Percentiles rank a stretch among this genome's conserved stretches.
phyloP scores from a whole-genome alignment of 1,140 invertebrate species.

The Tyrophagus putrescentiae region DNA sequence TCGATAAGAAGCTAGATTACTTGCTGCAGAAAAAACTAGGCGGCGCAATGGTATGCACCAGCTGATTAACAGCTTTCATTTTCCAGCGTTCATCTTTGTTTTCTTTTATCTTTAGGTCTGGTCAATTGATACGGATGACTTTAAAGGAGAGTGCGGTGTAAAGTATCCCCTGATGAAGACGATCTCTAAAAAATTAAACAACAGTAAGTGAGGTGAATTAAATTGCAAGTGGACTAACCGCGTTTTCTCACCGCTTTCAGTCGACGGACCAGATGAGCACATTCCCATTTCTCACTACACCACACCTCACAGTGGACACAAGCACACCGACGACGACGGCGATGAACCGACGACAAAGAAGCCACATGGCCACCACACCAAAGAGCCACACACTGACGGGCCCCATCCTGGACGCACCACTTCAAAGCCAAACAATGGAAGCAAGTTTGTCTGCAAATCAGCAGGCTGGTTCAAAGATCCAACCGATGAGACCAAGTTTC shows the following conservation, averaged over 20 bases:
- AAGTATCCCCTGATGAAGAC: conserved; percentile 31
- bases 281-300: not conserved
- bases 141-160: conserved; percentile 38
- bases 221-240: not conserved
- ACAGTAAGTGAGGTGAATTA: not conserved
- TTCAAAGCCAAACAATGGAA: not conserved
- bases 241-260: not conserved
- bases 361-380: no score
- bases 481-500: not conserved
- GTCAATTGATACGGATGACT: conserved; percentile 58
- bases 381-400: no score
- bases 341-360: no score
- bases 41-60: conserved; percentile 54
- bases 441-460: not conserved
- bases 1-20: conserved; percentile 38
- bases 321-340: no score
- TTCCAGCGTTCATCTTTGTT: no score
- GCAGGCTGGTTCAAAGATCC: conserved; percentile 10
- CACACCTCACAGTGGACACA: not conserved
- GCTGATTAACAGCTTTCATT: no score
- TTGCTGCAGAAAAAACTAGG: conserved; percentile 43
- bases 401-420: not conserved
- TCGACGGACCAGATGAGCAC: conserved; percentile 9
- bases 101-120: no score
- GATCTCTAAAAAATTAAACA: conserved; percentile 24